phyloP scores from a whole-genome alignment of 2,888 invertebrate species.

The Macrosiphum euphorbiae region DNA sequence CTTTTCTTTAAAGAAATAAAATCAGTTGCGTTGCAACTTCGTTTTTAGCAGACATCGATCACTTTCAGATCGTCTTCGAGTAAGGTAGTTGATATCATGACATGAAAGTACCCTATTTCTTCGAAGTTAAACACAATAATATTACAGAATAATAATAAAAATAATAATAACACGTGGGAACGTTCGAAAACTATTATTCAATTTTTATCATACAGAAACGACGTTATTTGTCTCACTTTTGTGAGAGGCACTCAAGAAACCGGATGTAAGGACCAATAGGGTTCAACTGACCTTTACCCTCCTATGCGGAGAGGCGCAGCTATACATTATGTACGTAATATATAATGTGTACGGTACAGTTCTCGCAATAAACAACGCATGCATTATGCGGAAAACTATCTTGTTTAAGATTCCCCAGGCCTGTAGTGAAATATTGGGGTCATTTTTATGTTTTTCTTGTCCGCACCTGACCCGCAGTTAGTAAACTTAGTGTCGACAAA shows the following conservation, averaged over 20 bases:
- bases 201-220: neutral
- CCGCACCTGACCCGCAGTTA: neutral
- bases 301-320: neutral
- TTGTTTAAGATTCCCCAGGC: neutral
- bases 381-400: neutral
- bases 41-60: neutral
- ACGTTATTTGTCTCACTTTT: neutral
- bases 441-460: neutral
- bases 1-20: neutral
- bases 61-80: neutral
- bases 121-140: neutral
- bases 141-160: neutral
- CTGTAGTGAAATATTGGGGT: conserved; percentile 7
- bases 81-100: neutral
- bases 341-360: neutral
- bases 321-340: neutral
- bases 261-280: neutral
- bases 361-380: conserved; percentile 2
- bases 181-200: neutral
- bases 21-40: neutral
- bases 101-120: neutral
- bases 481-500: conserved; percentile 2
- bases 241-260: neutral
- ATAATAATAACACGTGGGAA: neutral
- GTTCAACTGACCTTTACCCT: neutral